Percentiles rank a stretch among this genome's conserved stretches.
These are phyloP conservation scores for Berghia stephanieae DNA, from an alignment of 1,140 invertebrate genomes.

Conservation along the genomic window DNA sequence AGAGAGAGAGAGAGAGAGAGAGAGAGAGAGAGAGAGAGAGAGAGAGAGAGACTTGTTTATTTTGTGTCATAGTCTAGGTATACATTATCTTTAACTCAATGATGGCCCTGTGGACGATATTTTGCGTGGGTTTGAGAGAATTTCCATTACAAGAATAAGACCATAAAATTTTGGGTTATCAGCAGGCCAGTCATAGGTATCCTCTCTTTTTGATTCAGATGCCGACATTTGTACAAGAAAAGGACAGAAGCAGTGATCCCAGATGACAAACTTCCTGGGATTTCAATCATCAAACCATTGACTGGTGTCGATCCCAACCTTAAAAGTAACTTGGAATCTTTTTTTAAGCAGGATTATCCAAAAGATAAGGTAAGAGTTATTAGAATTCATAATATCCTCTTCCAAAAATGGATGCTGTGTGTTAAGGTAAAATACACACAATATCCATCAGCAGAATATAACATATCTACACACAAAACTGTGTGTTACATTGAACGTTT, in stretches of 20 bases:
- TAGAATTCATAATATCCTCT: no score
- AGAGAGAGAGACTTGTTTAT: neutral
- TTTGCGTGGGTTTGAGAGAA: neutral
- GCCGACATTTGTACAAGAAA: conserved; percentile 69
- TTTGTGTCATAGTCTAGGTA: neutral
- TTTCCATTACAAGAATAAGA: neutral
- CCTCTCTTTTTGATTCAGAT: conserved; percentile 64
- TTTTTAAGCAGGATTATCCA: conserved; percentile 95
- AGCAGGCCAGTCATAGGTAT: neutral
- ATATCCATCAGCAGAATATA: no score
- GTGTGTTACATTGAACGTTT: no score
- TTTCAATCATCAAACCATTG: conserved; percentile 95
- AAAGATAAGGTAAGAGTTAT: conserved; percentile 55
- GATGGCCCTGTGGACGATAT: neutral
- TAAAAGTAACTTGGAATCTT: conserved; percentile 93
- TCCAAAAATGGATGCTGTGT: neutral
- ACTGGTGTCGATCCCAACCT: conserved; percentile 95
- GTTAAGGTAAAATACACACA: neutral
- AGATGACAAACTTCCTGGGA: conserved; percentile 82
- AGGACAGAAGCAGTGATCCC: conserved; percentile 63
- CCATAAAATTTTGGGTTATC: conserved; percentile 24
- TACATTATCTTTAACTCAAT: neutral
- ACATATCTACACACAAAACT: no score
- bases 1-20: neutral
- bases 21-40: neutral